Percentiles rank a stretch among this genome's conserved stretches.
Evolutionary conservation across 2,888 invertebrate genomes (phyloP).

Genomic region (Epistrophella euchroma): DNA sequence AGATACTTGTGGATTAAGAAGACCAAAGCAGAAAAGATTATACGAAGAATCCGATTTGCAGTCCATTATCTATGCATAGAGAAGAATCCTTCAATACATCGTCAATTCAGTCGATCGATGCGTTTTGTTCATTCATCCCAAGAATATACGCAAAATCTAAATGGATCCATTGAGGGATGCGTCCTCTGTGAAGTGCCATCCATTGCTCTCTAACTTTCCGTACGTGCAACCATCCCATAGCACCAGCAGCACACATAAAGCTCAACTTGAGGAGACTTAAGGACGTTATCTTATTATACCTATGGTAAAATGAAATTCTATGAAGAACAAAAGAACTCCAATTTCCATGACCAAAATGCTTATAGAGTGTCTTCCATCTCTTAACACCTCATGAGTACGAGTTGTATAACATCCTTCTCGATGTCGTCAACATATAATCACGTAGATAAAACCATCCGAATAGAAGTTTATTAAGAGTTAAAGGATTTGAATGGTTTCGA

Average conservation of each 20-base stretch:
- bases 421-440: conserved; percentile 28
- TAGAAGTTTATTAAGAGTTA: background rate
- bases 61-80: background rate
- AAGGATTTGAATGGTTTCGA: conserved; percentile 13
- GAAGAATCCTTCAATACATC: background rate
- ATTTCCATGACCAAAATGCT: conserved; percentile 34
- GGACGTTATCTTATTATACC: background rate
- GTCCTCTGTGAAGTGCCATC: conserved; percentile 17
- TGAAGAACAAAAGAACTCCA: conserved; percentile 24
- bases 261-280: conserved; percentile 1
- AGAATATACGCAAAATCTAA: conserved; percentile 16
- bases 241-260: background rate
- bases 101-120: conserved; percentile 15
- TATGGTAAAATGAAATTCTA: conserved; percentile 2
- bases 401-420: background rate
- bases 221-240: conserved; percentile 7
- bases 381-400: conserved; percentile 8
- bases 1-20: conserved; percentile 14
- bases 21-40: conserved; percentile 5
- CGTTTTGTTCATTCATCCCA: conserved; percentile 19
- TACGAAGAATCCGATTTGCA: conserved; percentile 1
- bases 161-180: conserved; percentile 11
- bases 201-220: conserved; percentile 12
- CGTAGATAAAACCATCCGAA: conserved; percentile 9
- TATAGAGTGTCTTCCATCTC: conserved; percentile 6